Percentiles rank a stretch among this genome's conserved stretches.
These are phyloP conservation scores for Magallana gigas DNA, from an alignment of 1,140 invertebrate species.

Conservation along the genomic window DNA sequence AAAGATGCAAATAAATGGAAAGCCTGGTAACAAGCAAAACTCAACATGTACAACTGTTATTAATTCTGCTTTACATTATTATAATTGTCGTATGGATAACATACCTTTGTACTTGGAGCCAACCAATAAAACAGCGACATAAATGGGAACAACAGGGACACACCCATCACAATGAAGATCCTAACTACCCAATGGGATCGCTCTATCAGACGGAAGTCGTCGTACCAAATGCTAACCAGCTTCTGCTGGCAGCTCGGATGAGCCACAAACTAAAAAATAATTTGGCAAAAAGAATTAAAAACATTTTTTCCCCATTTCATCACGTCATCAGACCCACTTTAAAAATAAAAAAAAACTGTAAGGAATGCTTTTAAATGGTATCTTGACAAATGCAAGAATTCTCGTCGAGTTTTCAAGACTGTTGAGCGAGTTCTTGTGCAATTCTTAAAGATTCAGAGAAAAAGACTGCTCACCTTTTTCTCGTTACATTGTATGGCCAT, in stretches of 20 bases:
- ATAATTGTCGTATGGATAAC: too few relatives aligned
- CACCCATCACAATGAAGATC: conserved; percentile 46
- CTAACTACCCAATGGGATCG: conserved; percentile 49
- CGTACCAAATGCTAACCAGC: conserved; percentile 79
- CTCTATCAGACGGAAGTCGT: conserved; percentile 61
- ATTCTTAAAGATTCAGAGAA: too few relatives aligned
- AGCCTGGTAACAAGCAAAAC: too few relatives aligned
- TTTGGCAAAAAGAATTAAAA: neutral
- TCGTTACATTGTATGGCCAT: conserved; percentile 69
- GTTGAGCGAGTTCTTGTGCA: too few relatives aligned
- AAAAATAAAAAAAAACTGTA: too few relatives aligned
- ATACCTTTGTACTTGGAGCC: conserved; percentile 61
- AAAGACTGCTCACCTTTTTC: conserved; percentile 55
- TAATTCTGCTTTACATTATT: too few relatives aligned
- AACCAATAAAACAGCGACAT: conserved; percentile 64
- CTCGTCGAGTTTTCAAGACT: too few relatives aligned
- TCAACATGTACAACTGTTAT: too few relatives aligned
- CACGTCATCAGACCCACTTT: too few relatives aligned
- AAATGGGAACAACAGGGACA: conserved; percentile 66
- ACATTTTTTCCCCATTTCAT: neutral
- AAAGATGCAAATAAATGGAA: too few relatives aligned
- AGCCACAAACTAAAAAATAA: conserved; percentile 75
- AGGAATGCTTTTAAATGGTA: too few relatives aligned
- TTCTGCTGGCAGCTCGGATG: conserved; percentile 77
- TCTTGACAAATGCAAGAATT: too few relatives aligned